These are phyloP conservation scores for Dasypus novemcinctus DNA, from an alignment of 2,113 vertebrate genomes.

Conservation along the genomic window DNA sequence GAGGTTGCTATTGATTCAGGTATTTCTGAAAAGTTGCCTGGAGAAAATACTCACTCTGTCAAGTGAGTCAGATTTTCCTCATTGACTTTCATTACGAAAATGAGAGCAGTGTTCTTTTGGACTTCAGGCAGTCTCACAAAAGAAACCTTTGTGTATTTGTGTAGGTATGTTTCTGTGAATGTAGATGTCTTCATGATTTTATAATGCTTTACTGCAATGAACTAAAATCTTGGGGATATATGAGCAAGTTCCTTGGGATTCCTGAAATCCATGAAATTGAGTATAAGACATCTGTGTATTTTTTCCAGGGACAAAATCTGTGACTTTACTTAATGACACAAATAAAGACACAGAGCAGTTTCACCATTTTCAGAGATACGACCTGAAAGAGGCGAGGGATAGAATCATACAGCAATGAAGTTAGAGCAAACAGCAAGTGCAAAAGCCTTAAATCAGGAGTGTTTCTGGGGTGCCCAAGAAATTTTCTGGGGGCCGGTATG, in stretches of 20 bases:
- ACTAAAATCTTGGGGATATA: background rate
- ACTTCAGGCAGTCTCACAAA: background rate
- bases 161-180: background rate
- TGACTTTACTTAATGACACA: background rate
- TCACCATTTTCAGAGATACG: background rate
- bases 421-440: background rate
- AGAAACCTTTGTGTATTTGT: background rate
- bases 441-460: accelerated
- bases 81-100: background rate
- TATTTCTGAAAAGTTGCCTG: constrained; percentile 7
- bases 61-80: background rate
- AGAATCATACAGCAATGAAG: background rate
- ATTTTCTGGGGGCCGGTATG: too few relatives aligned
- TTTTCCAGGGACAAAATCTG: background rate
- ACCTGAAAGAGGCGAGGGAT: background rate
- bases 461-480: background rate
- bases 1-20: background rate
- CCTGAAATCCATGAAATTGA: background rate
- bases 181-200: background rate
- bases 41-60: background rate
- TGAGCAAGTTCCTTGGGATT: background rate
- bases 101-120: background rate
- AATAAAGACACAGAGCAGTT: background rate
- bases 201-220: background rate
- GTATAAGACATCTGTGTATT: background rate